phyloP scores from a whole-genome alignment of 92 coral and sea anemone species.

The Galaxea fascicularis region DNA sequence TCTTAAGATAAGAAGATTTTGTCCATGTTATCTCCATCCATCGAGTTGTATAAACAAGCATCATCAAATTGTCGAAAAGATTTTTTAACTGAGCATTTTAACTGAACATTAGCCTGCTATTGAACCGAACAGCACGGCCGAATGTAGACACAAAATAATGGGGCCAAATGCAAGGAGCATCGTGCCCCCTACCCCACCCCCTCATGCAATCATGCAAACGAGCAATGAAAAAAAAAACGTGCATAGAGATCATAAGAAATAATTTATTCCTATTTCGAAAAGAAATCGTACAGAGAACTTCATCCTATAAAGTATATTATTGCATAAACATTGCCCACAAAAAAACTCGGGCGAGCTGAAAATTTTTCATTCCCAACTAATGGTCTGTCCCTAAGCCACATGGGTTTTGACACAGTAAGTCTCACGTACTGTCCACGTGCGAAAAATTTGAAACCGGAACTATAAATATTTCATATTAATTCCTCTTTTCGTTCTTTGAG shows the following conservation, averaged over 20 bases:
- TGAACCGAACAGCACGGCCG: too few species aligned
- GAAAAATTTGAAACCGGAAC: constrained; percentile 41
- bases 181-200: neutral
- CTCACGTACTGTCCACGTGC: constrained; percentile 22
- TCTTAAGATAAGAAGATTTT: too few species aligned
- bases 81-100: too few species aligned
- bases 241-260: constrained; percentile 30
- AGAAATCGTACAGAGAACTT: constrained; percentile 39
- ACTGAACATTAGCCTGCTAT: too few species aligned
- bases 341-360: constrained; percentile 36
- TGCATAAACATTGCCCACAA: constrained; percentile 11
- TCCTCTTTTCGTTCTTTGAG: constrained; percentile 35
- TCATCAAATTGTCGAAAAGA: too few species aligned
- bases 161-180: constrained; percentile 37
- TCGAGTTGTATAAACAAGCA: too few species aligned
- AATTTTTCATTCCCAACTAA: constrained; percentile 31
- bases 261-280: constrained; percentile 38
- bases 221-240: constrained; percentile 22
- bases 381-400: constrained; percentile 34
- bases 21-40: too few species aligned
- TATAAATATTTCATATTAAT: constrained; percentile 21
- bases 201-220: constrained; percentile 25
- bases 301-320: constrained; percentile 4
- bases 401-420: constrained; percentile 7
- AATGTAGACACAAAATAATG: constrained; percentile 36